Conservation (phyloP, 2,888 invertebrate species). For the Dryobota labecula region DNA sequence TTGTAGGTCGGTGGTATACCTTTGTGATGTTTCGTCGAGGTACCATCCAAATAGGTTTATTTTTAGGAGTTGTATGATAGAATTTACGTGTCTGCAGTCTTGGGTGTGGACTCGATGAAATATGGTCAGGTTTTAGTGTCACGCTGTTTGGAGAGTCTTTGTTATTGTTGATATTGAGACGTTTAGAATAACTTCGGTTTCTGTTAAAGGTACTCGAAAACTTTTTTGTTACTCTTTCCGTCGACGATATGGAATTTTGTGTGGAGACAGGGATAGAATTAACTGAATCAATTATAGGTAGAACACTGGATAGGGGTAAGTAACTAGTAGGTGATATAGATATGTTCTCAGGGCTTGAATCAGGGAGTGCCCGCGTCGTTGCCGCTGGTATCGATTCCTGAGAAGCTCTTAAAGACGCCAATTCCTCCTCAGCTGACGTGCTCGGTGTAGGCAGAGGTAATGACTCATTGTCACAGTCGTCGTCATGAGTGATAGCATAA, state of each 20-base stretch:
- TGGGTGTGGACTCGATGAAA: conserved; percentile 70
- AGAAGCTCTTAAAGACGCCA: conserved; percentile 74
- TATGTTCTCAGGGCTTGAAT: conserved; percentile 69
- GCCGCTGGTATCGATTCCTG: conserved; percentile 68
- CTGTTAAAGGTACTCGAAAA: conserved; percentile 76
- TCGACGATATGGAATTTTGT: conserved; percentile 76
- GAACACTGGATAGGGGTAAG: conserved; percentile 71
- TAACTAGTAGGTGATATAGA: conserved; percentile 72
- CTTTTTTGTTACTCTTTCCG: conserved; percentile 75
- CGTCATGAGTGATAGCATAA: conserved; percentile 83
- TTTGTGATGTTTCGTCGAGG: conserved; percentile 81
- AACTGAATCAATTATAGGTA: conserved; percentile 71
- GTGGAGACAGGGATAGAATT: conserved; percentile 74
- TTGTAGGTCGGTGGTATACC: conserved; percentile 71
- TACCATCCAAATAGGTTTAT: conserved; percentile 85
- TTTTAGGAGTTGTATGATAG: conserved; percentile 83
- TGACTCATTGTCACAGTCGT: conserved; percentile 85
- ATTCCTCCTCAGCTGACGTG: conserved; percentile 78
- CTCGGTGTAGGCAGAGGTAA: conserved; percentile 75
- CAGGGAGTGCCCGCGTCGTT: conserved; percentile 63
- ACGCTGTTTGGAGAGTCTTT: conserved; percentile 86
- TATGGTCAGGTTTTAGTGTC: conserved; percentile 74
- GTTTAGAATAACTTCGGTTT: conserved; percentile 83
- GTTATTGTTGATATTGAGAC: conserved; percentile 78
- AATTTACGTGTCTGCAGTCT: conserved; percentile 81